phyloP scores from a whole-genome alignment of 1,140 invertebrate genomes.

The Tetragonula clypearis region DNA sequence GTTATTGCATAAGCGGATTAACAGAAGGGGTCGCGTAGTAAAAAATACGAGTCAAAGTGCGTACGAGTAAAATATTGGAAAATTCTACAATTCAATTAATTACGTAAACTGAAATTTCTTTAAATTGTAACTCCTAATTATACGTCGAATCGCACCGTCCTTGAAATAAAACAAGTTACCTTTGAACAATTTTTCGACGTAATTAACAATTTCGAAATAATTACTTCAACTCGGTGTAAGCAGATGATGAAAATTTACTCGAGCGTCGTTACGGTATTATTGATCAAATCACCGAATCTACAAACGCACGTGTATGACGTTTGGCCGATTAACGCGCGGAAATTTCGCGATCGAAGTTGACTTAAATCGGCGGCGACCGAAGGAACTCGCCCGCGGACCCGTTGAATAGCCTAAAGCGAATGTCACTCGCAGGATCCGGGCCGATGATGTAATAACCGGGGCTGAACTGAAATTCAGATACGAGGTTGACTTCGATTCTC shows the following conservation, averaged over 20 bases:
- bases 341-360: constrained; percentile 33
- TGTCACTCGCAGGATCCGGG: constrained; percentile 36
- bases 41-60: no score
- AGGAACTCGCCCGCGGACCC: constrained; percentile 2
- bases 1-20: no score
- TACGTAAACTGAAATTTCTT: no score
- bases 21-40: no score
- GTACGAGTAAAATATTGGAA: no score
- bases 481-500: constrained; percentile 49
- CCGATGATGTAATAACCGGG: constrained; percentile 53
- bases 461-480: constrained; percentile 50
- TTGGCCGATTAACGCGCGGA: constrained; percentile 13
- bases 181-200: no score
- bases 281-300: no score
- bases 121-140: no score
- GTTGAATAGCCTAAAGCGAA: constrained; percentile 52
- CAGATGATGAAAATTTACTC: not conserved
- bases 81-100: no score
- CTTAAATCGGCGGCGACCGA: constrained; percentile 4
- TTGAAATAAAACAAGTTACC: no score
- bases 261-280: not conserved
- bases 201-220: no score
- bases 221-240: not conserved
- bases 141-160: no score
- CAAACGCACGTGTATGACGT: not conserved